Evolutionary conservation across 2,888 invertebrate species (phyloP), one percentile per base, ranked within the genome.

Genomic region (Dryobotodes eremita): DNA sequence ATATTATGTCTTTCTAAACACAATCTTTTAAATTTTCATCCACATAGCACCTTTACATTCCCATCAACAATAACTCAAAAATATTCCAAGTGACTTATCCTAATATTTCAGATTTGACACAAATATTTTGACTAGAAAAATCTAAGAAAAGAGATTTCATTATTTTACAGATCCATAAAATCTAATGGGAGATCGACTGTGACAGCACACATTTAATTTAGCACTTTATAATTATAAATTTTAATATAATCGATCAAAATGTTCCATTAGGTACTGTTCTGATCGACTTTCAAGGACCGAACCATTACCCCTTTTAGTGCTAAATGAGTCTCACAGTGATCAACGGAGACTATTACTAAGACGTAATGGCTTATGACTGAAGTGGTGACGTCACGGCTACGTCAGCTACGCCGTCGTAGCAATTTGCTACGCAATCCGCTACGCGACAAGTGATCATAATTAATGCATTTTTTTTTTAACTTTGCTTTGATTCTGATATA

Each of bases 131-230:
- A 85, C 88, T 87, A 87, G 83, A 86, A 86, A 86, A 80, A 74
- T 85, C 77, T 86, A 85, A 86, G 88, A 85, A 79, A 88, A 86
- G 77, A 80, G 77, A 85, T 85, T 89, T 85, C 68, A 75, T 71
- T 85, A 84, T 82, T 79, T 87, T 87, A 88, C 84, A 89, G 74
- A 84, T 80, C 13, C 71, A 72, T 89, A 89, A 87, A 83, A 75
- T 84, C 87, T 93, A 93, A 89, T 91, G 91, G 92, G 92, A 93
- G 90, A 92, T n/a, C n/a, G n/a, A n/a, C n/a, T n/a, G n/a, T n/a
- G n/a, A n/a, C n/a, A n/a, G n/a, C n/a, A n/a, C n/a, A n/a, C n/a
- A 50, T 31, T 53, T 13, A 3, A 68, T 68, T 31, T 23, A 26
- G 7, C 13, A 50, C 1, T 31, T 50, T 53, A 31, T 31, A 23